Base-by-base conservation (phyloP, 1,140 invertebrate species). In the Vollenhovia emeryi region DNA sequence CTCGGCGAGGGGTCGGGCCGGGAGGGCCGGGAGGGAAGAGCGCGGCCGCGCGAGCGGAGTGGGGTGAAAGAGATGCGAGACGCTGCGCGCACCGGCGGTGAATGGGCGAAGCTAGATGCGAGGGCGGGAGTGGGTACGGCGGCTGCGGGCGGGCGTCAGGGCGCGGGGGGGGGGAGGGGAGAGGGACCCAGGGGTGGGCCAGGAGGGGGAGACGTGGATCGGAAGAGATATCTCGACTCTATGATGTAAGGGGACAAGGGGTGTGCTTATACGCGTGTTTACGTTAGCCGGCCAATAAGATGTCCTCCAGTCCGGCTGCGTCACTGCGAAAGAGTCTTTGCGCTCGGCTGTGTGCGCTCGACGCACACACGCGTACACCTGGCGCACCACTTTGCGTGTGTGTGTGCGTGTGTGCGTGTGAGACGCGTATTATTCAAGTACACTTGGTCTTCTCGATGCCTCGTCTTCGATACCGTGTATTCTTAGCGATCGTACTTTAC, bases 271-370 rank as follows among this genome's bases (percentile, higher is more conserved):
- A 84, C 57, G 80, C 80, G 55, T 84, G 80, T 84, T 84, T 84
- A 84, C 80, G 73, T 84, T 84, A 84, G 80, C 57, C 71, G 73
- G 80, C 80, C 80, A 84, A 84, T 84, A 84, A 84, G 80, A 84
- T 76, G 69, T 84, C 48, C 73, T 84, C 78, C 78, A 82, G 50
- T 82, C 66, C 24, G 66, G 78, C 78, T 57, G 78, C 78, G 78
- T 82, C 78, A 82, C 36, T 73, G 36, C 78, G 50, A 82, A 55
- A 43, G 64, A 82, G 64, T 73, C 66, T 71, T 73, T 57, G 33
- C 62, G 78, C 64, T 27, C 43, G 18, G 21, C 33, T 43, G 36
- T 57, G 52, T 60, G 24, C 55, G 36, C 18, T 68, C 21, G 33
- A 33, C 36, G 33, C 11, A 21, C 8, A 13, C 13, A 7, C 55